Base-by-base conservation (phyloP, 2,113 vertebrate species). In the Anolis carolinensis region DNA sequence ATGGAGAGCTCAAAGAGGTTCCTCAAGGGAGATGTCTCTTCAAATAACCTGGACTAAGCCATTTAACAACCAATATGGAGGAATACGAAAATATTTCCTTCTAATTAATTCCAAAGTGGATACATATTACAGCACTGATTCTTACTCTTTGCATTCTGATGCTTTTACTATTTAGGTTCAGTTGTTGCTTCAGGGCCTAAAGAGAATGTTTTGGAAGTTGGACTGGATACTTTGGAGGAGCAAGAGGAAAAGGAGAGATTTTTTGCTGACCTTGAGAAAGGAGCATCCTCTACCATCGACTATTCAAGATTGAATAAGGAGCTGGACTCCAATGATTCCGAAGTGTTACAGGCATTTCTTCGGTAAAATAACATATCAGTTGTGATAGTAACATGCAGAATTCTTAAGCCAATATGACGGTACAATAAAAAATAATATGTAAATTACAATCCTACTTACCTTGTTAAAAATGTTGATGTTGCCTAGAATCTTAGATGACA, bases 171-270 rank as follows among this genome's bases (percentile, higher is more conserved):
- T 91, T 83, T 92, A 98, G 97, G 96, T 78, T 93, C 93, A 1
- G 73, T 94, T 65, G 55, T 95, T 85, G 91, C 92, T 68, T 96
- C 96, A 88, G 96, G 95, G 16, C 88, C 95, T 82, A 93, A 87
- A 86, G 93, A 87, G 52, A 95, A 83, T 85, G 7, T 86, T 0
- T 0, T 89, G 1, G 94, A 70, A 67, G 36, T 93, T 90, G 97
- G 97, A 77, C 65, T 98, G 93, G 97, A 98, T 93, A 98, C 97
- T 11, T 94, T 98, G 91, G 97, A 97, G 91, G 98, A 99, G 82
- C 94, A 98, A 90, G 96, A 98, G 85, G 98, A 98, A 90, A 98
- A 98, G 92, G 96, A 96, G 2, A 85, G 89, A n/a, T 98, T 99
- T 94, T 98, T 99, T 91, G 95, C 97, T 44, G 95, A 93, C 44